Evolutionary conservation across 2,113 vertebrate genomes (phyloP).

Genomic region (Chaenocephalus aceratus): DNA sequence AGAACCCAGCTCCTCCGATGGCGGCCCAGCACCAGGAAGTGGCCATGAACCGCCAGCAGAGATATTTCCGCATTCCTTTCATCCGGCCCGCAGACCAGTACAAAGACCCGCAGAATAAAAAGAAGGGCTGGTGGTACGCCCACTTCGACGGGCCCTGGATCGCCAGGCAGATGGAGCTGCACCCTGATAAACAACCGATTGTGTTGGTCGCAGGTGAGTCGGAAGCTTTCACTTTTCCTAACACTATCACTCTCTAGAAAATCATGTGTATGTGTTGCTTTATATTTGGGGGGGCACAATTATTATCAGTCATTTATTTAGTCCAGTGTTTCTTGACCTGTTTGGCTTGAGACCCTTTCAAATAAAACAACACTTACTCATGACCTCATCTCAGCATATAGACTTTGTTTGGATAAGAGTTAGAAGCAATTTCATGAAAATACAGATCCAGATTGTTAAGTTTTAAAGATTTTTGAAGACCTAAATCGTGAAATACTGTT

Average conservation of each 20-base stretch:
- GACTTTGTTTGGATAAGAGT: background rate
- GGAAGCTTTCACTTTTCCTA: background rate
- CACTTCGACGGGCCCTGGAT: conserved; percentile 99
- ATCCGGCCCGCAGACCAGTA: conserved; percentile 97
- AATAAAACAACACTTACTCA: background rate
- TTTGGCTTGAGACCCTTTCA: background rate
- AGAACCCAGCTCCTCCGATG: conserved; percentile 88
- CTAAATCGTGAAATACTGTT: background rate
- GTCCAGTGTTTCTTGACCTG: background rate
- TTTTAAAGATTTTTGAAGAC: background rate
- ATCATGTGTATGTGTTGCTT: background rate
- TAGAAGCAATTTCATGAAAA: background rate
- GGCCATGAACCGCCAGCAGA: conserved; percentile 92
- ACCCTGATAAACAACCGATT: conserved; percentile 97
- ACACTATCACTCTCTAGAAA: background rate
- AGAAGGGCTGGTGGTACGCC: conserved; percentile 99
- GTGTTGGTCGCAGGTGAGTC: conserved; percentile 93
- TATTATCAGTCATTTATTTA: background rate
- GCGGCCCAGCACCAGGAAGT: conserved; percentile 89
- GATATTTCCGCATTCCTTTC: conserved; percentile 98
- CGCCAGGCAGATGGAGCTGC: conserved; percentile 95
- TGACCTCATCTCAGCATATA: background rate
- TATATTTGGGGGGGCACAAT: background rate
- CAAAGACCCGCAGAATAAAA: conserved; percentile 98
- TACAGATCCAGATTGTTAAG: background rate